Evolutionary conservation across 1,140 invertebrate genomes (phyloP), one percentile per base, ranked within the genome.

Genomic region (Leptonema lineaticorne): DNA sequence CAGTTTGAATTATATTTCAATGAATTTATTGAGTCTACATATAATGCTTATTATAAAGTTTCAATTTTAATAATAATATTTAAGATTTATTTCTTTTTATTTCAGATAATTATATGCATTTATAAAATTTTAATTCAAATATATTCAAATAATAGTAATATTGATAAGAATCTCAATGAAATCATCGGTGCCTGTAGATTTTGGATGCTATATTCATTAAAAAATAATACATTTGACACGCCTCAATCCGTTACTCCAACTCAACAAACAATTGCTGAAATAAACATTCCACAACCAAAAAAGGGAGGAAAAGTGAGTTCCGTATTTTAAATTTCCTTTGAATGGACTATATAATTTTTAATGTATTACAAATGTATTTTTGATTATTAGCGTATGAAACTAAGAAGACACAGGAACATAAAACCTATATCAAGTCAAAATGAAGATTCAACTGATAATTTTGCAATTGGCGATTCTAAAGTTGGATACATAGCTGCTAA

Each of bases 391-490:
- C 30, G 48, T 24, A 45, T 33, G 11, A 58, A 66, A 33, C 26
- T 57, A 24, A 81, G 80, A 71, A 78, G 81, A 72, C 79, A 79
- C 28, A 78, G 78, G 14, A 77, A 79, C 1, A 80, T 78, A n/a
- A 78, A 80, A 70, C 70, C 70, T 5, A 79, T 77, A 73, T 70
- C 78, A n/a, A 78, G 76, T 76, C 78, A 75, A 33, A 78, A 80
- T 72, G 75, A 79, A 9, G 77, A 77, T 11, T 77, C 74, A 50
- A 79, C 79, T 74, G 78, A 79, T 37, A 79, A 78, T 56, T 76
- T 74, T 48, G 74, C 76, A 6, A 27, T 20, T 9, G 14, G 16
- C 8, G 45, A 50, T 64, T 16, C 18, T 27, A 29, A 8, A 11
- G 16, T 26, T 16, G 66, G 46, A 27, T 81, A 81, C 58, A 78